phyloP scores from a whole-genome alignment of 2,797 vertebrate genomes.

The Megalops cyprinoides region DNA sequence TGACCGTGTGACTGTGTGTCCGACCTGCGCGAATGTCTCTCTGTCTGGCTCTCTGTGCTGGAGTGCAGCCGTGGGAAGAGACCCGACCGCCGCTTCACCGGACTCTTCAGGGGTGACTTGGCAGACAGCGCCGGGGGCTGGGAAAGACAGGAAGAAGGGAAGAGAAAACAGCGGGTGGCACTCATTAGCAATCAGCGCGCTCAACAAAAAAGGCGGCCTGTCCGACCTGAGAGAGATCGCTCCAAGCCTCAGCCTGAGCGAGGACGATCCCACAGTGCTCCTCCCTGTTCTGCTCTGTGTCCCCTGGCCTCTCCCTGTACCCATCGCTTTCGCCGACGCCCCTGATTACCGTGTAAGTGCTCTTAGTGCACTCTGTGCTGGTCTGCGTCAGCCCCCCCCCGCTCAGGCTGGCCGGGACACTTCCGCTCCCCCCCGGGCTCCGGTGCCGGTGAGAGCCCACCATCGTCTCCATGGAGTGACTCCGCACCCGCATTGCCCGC shows the following conservation, averaged over 20 bases:
- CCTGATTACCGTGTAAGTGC: conserved; percentile 89
- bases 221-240: not conserved
- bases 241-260: conserved; percentile 6
- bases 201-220: not conserved
- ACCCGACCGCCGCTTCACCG: conserved; percentile 92
- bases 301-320: not conserved
- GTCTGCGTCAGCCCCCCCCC: conserved; percentile 89
- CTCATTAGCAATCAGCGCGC: not conserved
- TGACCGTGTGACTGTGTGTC: conserved; percentile 21
- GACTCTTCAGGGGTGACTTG: conserved; percentile 92
- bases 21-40: conserved; percentile 83
- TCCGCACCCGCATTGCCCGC: conserved; percentile 76
- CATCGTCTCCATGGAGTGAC: conserved; percentile 80
- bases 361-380: conserved; percentile 88
- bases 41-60: conserved; percentile 80
- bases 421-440: conserved; percentile 69
- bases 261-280: not conserved
- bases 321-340: not conserved
- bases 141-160: conserved; percentile 40
- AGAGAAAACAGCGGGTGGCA: conserved; percentile 20
- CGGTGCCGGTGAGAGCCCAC: conserved; percentile 89
- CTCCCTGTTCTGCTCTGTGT: not conserved
- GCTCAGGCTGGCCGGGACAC: conserved; percentile 89
- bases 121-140: conserved; percentile 82
- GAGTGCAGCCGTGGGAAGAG: conserved; percentile 94